These are phyloP conservation scores for Atrina japonica DNA, from an alignment of 2,888 invertebrate genomes.

Conservation along the genomic window DNA sequence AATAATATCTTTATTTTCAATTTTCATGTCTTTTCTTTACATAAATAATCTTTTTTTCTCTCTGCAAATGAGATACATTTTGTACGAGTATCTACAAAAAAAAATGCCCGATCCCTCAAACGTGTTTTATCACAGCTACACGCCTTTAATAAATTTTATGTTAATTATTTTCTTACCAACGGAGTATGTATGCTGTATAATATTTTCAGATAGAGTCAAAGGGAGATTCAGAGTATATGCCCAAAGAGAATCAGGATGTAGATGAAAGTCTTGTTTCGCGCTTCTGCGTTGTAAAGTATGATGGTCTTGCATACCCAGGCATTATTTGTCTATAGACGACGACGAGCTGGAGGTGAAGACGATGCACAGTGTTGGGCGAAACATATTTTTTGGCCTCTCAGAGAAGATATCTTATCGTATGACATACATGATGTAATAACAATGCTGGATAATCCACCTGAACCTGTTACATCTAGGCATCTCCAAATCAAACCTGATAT, in stretches of 20 bases:
- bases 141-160: too few relatives aligned
- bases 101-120: too few relatives aligned
- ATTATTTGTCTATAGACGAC: constrained; percentile 32
- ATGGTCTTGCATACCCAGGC: constrained; percentile 36
- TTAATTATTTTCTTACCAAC: too few relatives aligned
- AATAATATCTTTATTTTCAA: too few relatives aligned
- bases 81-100: too few relatives aligned
- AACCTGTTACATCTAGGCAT: constrained; percentile 21
- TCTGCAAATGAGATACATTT: too few relatives aligned
- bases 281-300: constrained; percentile 38
- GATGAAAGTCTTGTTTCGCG: constrained; percentile 26
- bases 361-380: constrained; percentile 34
- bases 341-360: constrained; percentile 38
- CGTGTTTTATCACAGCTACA: too few relatives aligned
- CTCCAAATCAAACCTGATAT: constrained; percentile 11
- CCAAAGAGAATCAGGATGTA: constrained; percentile 2
- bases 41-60: too few relatives aligned
- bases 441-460: constrained; percentile 9
- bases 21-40: too few relatives aligned
- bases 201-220: too few relatives aligned
- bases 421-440: constrained; percentile 14
- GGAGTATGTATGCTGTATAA: too few relatives aligned
- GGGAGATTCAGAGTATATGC: neutral
- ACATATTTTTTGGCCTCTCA: constrained; percentile 33
- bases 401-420: constrained; percentile 24